These are phyloP conservation scores for Seira musarum DNA, from an alignment of 2,888 invertebrate species.

Conservation along the genomic window DNA sequence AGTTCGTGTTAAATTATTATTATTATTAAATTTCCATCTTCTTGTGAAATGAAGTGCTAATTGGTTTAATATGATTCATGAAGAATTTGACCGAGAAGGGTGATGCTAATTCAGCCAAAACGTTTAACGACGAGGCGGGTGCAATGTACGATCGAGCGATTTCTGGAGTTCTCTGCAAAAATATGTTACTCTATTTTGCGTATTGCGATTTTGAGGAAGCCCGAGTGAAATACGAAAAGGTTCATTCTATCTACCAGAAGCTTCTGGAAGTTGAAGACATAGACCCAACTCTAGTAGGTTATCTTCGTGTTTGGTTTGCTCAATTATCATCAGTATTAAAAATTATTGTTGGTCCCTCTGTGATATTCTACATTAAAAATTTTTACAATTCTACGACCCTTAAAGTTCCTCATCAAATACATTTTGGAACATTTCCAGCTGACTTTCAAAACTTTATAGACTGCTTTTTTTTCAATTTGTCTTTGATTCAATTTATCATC, in stretches of 20 bases:
- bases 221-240: constrained; percentile 95
- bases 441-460: constrained; percentile 45
- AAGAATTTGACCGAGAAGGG: too few species aligned
- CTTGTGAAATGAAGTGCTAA: too few species aligned
- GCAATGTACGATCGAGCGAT: constrained; percentile 97
- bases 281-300: constrained; percentile 91
- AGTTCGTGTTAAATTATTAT: constrained; percentile 18
- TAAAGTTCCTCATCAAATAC: constrained; percentile 55
- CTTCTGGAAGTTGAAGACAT: constrained; percentile 90
- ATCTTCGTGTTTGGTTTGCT: constrained; percentile 52
- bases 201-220: constrained; percentile 99
- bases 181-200: constrained; percentile 96
- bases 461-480: constrained; percentile 46
- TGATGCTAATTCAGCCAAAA: constrained; percentile 92
- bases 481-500: constrained; percentile 56
- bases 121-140: constrained; percentile 95
- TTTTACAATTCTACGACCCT: constrained; percentile 52
- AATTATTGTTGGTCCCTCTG: constrained; percentile 52
- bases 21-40: too few species aligned
- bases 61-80: too few species aligned
- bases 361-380: constrained; percentile 59
- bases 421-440: constrained; percentile 53
- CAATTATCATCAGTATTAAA: constrained; percentile 53
- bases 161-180: constrained; percentile 88
- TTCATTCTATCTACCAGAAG: constrained; percentile 94